Base-by-base conservation (phyloP, 2,888 invertebrate species). In the Aradus depressus region DNA sequence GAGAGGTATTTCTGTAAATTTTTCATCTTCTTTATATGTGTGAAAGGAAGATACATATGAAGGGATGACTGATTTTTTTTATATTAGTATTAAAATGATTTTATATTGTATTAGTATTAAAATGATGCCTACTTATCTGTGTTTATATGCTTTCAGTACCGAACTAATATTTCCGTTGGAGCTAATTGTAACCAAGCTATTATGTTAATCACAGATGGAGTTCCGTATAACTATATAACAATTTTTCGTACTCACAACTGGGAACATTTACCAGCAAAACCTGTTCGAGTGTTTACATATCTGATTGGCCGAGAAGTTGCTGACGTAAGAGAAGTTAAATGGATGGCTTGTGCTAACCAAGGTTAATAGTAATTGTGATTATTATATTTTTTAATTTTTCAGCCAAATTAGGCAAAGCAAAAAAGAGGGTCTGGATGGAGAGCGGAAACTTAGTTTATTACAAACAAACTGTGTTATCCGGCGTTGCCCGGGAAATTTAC, bases 131-230 rank as follows among this genome's bases (percentile, higher is more conserved):
- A 34, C 5, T 19, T n/a, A 32, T n/a, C 3, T 44, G 16, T 19
- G 5, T 21, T n/a, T n/a, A 21, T 37, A 26, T 23, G 12, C 14
- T 55, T 50, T 26, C 50, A 59, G 60, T 60, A 59, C 37, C 51
- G 60, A 21, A 53, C 52, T 39, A 58, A 56, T 18, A 60, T 61
- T 49, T 59, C 59, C 28, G 55, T 59, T 18, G 61, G 61, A 6
- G 55, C 60, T 26, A 63, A 76, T 60, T 87, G 87, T 67, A 91
- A 90, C 70, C 85, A 95, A 73, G 96, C 95, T 25, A 96, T 98
- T 63, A 96, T 98, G 96, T 72, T 98, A 60, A 82, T 98, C 61
- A 96, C 97, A n/a, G 98, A 98, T 68, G 97, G 97, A 21, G 92
- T 96, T 14, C 93, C 96, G 38, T 88, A 91, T 64, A 89, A 85